phyloP scores from a whole-genome alignment of 2,113 vertebrate species.

The Heteronetta atricapilla region DNA sequence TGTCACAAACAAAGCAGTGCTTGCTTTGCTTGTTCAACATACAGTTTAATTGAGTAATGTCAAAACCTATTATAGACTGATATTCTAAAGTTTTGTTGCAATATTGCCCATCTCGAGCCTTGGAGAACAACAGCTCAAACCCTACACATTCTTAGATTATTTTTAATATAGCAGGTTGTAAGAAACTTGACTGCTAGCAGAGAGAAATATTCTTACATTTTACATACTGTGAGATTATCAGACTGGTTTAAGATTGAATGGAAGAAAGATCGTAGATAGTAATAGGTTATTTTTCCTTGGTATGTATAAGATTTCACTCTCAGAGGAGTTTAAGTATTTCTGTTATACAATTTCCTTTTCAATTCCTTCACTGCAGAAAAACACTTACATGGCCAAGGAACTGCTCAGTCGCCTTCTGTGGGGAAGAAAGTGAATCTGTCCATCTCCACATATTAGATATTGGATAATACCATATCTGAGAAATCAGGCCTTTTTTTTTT shows the following conservation, averaged over 20 bases:
- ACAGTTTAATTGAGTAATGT: background rate
- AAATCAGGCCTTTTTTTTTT: background rate
- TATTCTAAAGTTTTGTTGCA: background rate
- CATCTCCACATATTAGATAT: background rate
- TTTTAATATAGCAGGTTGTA: background rate
- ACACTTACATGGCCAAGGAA: background rate
- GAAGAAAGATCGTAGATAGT: background rate
- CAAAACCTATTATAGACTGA: background rate
- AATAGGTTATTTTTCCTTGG: background rate
- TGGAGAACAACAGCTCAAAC: background rate
- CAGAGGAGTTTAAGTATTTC: background rate
- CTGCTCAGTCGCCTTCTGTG: background rate
- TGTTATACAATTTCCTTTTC: background rate
- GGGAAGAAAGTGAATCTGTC: background rate
- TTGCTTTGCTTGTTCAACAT: background rate
- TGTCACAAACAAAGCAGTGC: background rate
- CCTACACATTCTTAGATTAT: background rate
- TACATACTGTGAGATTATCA: background rate
- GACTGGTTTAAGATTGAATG: background rate
- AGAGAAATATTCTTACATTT: background rate
- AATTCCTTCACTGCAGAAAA: background rate
- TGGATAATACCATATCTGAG: background rate
- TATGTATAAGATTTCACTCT: background rate
- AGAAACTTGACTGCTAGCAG: background rate
- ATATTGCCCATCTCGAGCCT: background rate